phyloP scores from a whole-genome alignment of 2,797 vertebrate genomes.

The Sebastes melanostomus region DNA sequence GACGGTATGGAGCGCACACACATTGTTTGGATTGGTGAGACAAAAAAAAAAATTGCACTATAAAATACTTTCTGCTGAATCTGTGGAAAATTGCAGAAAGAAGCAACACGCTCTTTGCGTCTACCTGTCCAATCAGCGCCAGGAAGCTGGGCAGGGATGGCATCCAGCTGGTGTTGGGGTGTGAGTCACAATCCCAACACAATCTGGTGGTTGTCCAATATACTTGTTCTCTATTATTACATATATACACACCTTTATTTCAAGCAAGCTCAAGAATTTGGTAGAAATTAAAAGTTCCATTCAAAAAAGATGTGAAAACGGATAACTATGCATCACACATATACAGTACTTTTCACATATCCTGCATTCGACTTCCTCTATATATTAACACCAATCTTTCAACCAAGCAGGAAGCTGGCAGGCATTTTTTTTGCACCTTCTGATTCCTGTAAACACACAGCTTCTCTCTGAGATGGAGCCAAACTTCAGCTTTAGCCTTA shows the following conservation, averaged over 20 bases:
- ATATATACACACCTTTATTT: conserved; percentile 1
- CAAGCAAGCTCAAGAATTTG: not conserved
- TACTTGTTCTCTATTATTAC: not conserved
- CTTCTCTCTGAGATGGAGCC: conserved; percentile 22
- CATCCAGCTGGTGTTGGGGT: conserved; percentile 66
- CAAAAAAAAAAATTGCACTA: conserved; percentile 61
- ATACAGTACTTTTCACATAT: not conserved
- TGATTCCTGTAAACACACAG: conserved; percentile 44
- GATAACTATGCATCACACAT: not conserved
- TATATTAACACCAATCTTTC: not conserved
- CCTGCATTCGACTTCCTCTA: not conserved
- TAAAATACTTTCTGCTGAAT: conserved; percentile 82
- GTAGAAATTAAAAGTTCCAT: not conserved
- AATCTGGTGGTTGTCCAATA: conserved; percentile 6
- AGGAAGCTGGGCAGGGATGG: conserved; percentile 50
- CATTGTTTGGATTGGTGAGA: conserved; percentile 71
- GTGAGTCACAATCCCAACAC: conserved; percentile 54
- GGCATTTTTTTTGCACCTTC: conserved; percentile 17
- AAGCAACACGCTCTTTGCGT: conserved; percentile 51
- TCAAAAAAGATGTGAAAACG: not conserved
- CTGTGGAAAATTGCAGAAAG: conserved; percentile 74
- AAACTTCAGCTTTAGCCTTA: conserved; percentile 19
- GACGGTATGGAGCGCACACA: conserved; percentile 52
- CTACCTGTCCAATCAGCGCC: conserved; percentile 78
- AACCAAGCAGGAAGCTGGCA: not conserved